phyloP scores from a whole-genome alignment of 2,888 invertebrate genomes.

The Nymphalis c-album region DNA sequence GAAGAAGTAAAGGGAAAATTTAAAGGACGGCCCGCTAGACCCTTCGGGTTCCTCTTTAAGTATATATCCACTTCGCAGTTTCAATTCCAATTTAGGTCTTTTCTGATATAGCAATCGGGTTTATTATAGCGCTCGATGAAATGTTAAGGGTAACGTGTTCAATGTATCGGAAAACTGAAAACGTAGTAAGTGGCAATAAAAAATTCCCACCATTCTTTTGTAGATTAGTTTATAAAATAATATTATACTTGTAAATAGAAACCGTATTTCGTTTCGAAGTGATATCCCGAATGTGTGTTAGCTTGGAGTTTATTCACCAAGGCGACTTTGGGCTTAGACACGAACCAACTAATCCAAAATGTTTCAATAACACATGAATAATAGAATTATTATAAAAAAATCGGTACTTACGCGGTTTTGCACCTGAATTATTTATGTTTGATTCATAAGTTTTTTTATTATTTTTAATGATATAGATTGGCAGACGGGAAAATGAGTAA shows the following conservation, averaged over 20 bases:
- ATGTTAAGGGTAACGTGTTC: constrained; percentile 32
- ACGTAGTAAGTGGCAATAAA: constrained; percentile 33
- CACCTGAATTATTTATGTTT: no score
- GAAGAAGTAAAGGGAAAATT: constrained; percentile 11
- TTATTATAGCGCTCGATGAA: constrained; percentile 33
- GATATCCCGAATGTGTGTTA: no score
- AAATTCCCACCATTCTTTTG: constrained; percentile 29
- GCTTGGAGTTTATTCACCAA: no score
- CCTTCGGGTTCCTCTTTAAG: constrained; percentile 10
- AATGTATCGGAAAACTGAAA: constrained; percentile 36
- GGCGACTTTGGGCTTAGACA: no score
- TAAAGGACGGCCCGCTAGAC: constrained; percentile 6
- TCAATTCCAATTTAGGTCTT: constrained; percentile 19
- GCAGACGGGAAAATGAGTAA: no score
- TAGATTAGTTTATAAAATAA: constrained; percentile 25
- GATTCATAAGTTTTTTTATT: no score
- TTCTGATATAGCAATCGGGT: constrained; percentile 31
- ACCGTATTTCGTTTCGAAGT: no score
- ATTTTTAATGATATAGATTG: no score
- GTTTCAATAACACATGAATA: no score
- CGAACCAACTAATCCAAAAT: no score
- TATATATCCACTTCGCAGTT: constrained; percentile 15
- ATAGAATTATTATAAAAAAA: no score
- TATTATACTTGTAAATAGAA: constrained; percentile 12
- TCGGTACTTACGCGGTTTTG: no score